Conservation (phyloP, 2,888 invertebrate species). For the Acheta domesticus region DNA sequence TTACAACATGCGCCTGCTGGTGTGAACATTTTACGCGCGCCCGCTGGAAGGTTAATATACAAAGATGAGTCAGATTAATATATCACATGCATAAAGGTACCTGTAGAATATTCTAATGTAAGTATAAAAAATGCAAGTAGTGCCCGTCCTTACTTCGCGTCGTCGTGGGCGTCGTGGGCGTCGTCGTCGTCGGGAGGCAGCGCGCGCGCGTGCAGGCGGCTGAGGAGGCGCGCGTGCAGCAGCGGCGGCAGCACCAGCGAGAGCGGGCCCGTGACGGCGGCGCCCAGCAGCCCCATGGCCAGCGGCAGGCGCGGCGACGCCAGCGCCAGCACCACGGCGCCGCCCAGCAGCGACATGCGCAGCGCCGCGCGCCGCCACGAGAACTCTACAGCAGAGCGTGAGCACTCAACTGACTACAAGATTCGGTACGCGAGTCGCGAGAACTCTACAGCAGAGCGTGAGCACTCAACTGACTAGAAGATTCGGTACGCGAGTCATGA, state of each 20-base stretch:
- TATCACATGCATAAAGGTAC: no score
- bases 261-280: constrained; percentile 75
- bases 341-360: constrained; percentile 64
- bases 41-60: no score
- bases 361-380: constrained; percentile 63
- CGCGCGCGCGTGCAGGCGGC: constrained; percentile 47
- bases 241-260: constrained; percentile 82
- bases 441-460: constrained; percentile 48
- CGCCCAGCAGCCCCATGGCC: constrained; percentile 82
- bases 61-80: no score
- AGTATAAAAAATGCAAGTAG: no score
- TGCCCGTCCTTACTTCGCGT: not conserved
- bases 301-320: constrained; percentile 80
- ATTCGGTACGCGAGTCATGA: no score
- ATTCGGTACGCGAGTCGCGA: constrained; percentile 43
- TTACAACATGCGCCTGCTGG: no score
- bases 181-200: not conserved
- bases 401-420: no score
- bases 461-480: no score
- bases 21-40: no score
- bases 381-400: not conserved
- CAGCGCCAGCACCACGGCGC: constrained; percentile 74
- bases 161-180: not conserved
- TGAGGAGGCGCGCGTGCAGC: constrained; percentile 66
- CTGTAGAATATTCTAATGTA: no score